A percentile compares a stretch with the other conserved stretches of the same genome.
These are phyloP conservation scores for Neolamprologus hecqui DNA, from an alignment of 2,113 vertebrate species.

Conservation along the genomic window DNA sequence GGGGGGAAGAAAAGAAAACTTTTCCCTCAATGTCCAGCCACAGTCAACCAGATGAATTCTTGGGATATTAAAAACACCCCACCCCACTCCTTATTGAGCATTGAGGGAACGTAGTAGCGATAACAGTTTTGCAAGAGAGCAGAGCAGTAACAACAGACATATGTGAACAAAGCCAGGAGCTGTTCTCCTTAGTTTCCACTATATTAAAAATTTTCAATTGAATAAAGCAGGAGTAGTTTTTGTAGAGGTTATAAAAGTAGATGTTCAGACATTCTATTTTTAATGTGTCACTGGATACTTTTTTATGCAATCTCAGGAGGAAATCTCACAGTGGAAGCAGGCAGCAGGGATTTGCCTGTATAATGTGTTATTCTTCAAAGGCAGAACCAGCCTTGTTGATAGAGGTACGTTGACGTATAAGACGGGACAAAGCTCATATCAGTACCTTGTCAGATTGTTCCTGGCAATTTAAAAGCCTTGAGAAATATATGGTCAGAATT, in stretches of 20 bases:
- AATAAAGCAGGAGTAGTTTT: neutral
- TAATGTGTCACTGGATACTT: neutral
- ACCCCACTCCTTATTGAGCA: neutral
- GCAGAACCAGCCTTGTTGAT: slow-evolving; percentile 19
- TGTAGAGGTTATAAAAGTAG: neutral
- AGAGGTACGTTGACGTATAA: slow-evolving; percentile 34
- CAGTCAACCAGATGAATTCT: slow-evolving; percentile 46
- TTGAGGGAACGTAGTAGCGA: neutral
- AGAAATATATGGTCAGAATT: neutral
- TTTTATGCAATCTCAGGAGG: neutral
- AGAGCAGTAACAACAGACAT: slow-evolving; percentile 48
- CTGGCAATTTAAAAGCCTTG: neutral
- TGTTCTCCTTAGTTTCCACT: slow-evolving; percentile 6
- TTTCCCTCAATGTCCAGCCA: slow-evolving; percentile 17
- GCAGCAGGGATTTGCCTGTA: slow-evolving; percentile 2
- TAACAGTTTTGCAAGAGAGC: slow-evolving; percentile 45
- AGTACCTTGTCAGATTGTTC: slow-evolving; percentile 6
- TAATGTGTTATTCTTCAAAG: slow-evolving; percentile 13
- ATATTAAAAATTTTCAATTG: neutral
- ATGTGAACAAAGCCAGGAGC: slow-evolving; percentile 27
- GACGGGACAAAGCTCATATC: slow-evolving; percentile 18
- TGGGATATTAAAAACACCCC: slow-evolving; percentile 49
- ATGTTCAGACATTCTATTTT: neutral
- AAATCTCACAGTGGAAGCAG: neutral
- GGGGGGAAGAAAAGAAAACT: neutral